A percentile compares a stretch with the other conserved stretches of the same genome.
Evolutionary conservation across 1,140 invertebrate species (phyloP).

Genomic region (Venustaconcha ellipsiformis): DNA sequence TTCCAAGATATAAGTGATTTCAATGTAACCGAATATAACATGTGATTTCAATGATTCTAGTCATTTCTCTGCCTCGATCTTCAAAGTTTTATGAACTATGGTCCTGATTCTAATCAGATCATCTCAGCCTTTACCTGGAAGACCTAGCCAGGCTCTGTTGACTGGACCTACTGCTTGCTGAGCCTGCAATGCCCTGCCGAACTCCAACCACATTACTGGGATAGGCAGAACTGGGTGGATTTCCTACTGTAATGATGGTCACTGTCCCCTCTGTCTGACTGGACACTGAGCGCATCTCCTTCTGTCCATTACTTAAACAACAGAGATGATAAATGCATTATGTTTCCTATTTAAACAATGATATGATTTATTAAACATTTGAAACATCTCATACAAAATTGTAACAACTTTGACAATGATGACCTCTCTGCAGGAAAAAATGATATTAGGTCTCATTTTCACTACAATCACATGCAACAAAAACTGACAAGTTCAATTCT

Average conservation of each 20-base stretch:
- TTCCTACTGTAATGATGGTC: slow-evolving; percentile 65
- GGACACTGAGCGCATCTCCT: slow-evolving; percentile 57
- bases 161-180: slow-evolving; percentile 47
- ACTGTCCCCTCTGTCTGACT: slow-evolving; percentile 66
- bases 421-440: not conserved
- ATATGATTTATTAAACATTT: not conserved
- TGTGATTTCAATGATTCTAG: too few relatives aligned
- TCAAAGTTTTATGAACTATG: too few relatives aligned
- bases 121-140: slow-evolving; percentile 13
- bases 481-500: not conserved
- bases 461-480: not conserved
- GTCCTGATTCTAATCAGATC: not conserved
- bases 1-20: too few relatives aligned
- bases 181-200: slow-evolving; percentile 27
- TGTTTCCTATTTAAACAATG: not conserved
- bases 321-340: not conserved
- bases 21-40: too few relatives aligned
- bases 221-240: slow-evolving; percentile 51
- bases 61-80: too few relatives aligned
- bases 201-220: slow-evolving; percentile 55
- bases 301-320: slow-evolving; percentile 34
- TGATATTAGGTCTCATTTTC: not conserved
- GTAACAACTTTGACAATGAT: not conserved
- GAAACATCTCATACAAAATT: not conserved
- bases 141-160: slow-evolving; percentile 50